A percentile compares a stretch with the other conserved stretches of the same genome.
Evolutionary conservation across 2,113 vertebrate species (phyloP).

Genomic region (Fregetta grallaria): DNA sequence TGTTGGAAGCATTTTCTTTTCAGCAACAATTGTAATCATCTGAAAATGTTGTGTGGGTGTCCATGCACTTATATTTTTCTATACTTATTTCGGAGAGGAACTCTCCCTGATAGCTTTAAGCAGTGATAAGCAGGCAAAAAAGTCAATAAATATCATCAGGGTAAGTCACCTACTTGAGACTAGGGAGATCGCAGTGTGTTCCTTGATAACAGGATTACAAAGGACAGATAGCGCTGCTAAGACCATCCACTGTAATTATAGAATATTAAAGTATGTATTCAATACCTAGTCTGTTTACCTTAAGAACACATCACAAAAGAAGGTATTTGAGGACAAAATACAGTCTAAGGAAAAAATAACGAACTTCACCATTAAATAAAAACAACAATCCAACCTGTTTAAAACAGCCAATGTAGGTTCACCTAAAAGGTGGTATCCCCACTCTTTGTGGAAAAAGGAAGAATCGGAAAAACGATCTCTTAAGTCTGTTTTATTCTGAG

Average conservation of each 20-base stretch:
- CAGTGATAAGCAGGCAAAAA: background rate
- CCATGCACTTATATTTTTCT: background rate
- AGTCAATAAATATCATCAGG: background rate
- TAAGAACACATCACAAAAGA: background rate
- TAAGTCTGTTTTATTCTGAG: background rate
- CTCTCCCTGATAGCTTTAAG: background rate
- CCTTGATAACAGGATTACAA: background rate
- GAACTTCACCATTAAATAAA: background rate
- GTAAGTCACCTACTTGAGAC: background rate
- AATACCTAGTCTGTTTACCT: background rate
- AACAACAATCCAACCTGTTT: background rate
- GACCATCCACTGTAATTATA: background rate
- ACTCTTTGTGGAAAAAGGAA: background rate
- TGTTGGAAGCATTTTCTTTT: conserved; percentile 10
- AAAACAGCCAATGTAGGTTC: background rate
- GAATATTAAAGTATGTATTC: background rate
- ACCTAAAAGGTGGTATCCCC: background rate
- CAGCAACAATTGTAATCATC: background rate
- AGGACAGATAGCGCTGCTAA: background rate
- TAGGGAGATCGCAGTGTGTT: background rate
- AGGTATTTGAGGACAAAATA: background rate
- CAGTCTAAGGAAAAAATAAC: background rate
- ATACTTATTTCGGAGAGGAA: background rate
- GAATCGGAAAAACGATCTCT: background rate
- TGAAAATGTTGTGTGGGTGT: background rate